Conservation (phyloP, 1,140 invertebrate species). For the Zophobas morio region DNA sequence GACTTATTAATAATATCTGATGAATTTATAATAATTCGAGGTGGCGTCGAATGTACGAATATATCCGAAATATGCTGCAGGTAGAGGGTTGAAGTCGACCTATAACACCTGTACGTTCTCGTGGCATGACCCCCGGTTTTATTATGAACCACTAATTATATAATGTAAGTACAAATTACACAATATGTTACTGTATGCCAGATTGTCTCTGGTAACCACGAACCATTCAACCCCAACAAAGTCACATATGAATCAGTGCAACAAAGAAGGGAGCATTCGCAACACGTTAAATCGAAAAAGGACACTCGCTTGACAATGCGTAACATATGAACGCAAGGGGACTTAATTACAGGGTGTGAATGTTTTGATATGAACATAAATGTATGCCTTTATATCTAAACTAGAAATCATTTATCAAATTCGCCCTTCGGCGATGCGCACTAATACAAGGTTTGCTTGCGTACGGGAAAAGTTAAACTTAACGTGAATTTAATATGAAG, state of each 20-base stretch:
- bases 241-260: slow-evolving; percentile 42
- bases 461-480: slow-evolving; percentile 4
- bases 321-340: slow-evolving; percentile 44
- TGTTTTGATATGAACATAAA: slow-evolving; percentile 29
- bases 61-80: neutral
- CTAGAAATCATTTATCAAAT: slow-evolving; percentile 29
- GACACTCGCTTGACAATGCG: slow-evolving; percentile 33
- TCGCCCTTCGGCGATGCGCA: neutral
- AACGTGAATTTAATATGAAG: slow-evolving; percentile 27
- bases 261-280: slow-evolving; percentile 3
- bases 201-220: slow-evolving; percentile 17
- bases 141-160: slow-evolving; percentile 39
- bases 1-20: slow-evolving; percentile 5
- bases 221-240: slow-evolving; percentile 35
- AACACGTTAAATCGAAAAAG: neutral
- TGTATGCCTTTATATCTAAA: slow-evolving; percentile 30
- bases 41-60: neutral
- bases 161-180: slow-evolving; percentile 47
- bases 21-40: slow-evolving; percentile 9
- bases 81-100: slow-evolving; percentile 20
- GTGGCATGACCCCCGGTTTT: slow-evolving; percentile 19
- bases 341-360: slow-evolving; percentile 45
- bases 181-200: slow-evolving; percentile 41
- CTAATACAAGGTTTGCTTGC: neutral
- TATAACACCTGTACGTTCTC: slow-evolving; percentile 43